These are phyloP conservation scores for Taurulus bubalis DNA, from an alignment of 2,113 vertebrate genomes.

Conservation along the genomic window DNA sequence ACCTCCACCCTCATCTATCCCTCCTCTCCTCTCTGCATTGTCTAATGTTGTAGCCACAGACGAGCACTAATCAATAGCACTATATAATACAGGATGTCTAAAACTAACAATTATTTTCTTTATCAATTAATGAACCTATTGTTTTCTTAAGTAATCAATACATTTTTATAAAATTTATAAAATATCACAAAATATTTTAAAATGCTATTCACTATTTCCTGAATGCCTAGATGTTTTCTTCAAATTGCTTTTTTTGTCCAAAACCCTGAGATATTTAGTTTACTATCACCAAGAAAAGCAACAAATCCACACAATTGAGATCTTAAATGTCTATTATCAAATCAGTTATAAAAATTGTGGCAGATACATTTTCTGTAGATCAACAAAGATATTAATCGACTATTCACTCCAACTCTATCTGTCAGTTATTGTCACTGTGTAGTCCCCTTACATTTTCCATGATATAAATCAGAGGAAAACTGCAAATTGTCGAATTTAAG, in stretches of 20 bases:
- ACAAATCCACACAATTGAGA: background rate
- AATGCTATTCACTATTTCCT: background rate
- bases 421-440: background rate
- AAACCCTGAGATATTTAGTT: background rate
- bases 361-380: background rate
- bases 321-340: background rate
- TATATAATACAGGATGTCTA: background rate
- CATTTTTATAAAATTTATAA: background rate
- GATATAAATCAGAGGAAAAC: background rate
- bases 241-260: background rate
- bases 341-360: background rate
- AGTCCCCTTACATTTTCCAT: background rate
- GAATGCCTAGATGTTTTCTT: background rate
- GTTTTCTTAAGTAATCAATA: background rate
- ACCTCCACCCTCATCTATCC: background rate
- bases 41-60: conserved; percentile 4
- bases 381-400: background rate
- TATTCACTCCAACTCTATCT: background rate
- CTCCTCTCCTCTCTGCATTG: conserved; percentile 14
- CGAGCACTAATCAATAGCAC: background rate
- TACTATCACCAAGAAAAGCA: background rate
- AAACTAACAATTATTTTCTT: background rate
- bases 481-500: background rate
- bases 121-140: background rate
- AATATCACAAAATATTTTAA: background rate